These are phyloP conservation scores for Himalopsyche phryganea DNA, from an alignment of 1,140 invertebrate species.

Conservation along the genomic window DNA sequence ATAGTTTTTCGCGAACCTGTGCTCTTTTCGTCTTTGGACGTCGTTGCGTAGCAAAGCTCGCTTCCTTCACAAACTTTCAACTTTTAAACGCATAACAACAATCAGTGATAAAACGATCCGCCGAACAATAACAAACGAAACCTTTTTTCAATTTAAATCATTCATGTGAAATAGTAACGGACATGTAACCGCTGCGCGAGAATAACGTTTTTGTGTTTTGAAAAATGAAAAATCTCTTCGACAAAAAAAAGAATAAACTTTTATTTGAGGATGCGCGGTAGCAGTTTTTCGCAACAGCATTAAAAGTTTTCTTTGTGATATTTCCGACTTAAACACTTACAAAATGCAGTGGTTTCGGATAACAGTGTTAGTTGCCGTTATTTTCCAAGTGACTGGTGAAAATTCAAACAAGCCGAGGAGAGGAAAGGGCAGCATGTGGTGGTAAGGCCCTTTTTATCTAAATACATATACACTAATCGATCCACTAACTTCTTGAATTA, in stretches of 20 bases:
- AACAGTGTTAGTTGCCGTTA: conserved; percentile 45
- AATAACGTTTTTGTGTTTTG: not conserved
- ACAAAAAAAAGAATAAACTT: conserved; percentile 3
- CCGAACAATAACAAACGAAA: too few species aligned
- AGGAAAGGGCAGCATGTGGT: conserved; percentile 53
- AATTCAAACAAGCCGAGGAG: conserved; percentile 42
- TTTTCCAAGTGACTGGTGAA: conserved; percentile 42
- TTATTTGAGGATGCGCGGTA: not conserved
- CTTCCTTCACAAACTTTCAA: too few species aligned
- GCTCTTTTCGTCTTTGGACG: too few species aligned
- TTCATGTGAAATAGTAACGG: too few species aligned
- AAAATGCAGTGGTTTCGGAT: conserved; percentile 52
- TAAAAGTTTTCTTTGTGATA: conserved; percentile 3
- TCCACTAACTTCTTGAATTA: not conserved
- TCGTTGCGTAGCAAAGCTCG: too few species aligned
- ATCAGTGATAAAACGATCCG: too few species aligned
- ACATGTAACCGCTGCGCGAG: not conserved
- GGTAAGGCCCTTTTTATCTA: too few species aligned
- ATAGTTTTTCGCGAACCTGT: not conserved
- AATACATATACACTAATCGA: conserved; percentile 1
- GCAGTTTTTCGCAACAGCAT: not conserved
- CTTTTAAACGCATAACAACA: too few species aligned
- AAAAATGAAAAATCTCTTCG: conserved; percentile 9
- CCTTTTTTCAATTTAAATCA: too few species aligned
- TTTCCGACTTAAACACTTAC: conserved; percentile 11